These are phyloP conservation scores for Chlamydotis undulata DNA, from an alignment of 2,113 vertebrate genomes.

Conservation along the genomic window DNA sequence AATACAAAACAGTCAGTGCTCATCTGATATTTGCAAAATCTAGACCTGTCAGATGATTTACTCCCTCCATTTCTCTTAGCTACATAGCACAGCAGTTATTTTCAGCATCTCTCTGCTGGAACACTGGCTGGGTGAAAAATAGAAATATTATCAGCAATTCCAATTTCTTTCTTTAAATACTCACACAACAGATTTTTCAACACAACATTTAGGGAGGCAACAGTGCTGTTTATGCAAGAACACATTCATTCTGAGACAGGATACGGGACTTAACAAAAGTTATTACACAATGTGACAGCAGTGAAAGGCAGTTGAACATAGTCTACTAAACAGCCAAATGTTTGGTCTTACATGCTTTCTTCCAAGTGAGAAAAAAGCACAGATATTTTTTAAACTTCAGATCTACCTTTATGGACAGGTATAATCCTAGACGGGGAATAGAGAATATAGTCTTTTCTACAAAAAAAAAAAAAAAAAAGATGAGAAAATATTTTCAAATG, in stretches of 20 bases:
- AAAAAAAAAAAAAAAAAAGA: background rate
- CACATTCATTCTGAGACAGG: background rate
- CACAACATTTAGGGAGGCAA: background rate
- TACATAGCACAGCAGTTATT: background rate
- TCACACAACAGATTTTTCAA: background rate
- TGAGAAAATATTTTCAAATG: background rate
- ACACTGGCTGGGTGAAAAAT: background rate
- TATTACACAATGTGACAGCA: background rate
- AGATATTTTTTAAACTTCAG: background rate
- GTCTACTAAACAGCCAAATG: background rate
- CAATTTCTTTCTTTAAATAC: background rate
- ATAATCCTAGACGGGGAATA: background rate
- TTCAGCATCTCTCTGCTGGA: background rate
- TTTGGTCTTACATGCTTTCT: background rate
- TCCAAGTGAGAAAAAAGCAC: background rate
- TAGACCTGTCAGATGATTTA: background rate
- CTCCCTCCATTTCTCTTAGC: background rate
- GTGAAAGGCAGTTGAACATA: background rate
- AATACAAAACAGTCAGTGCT: background rate
- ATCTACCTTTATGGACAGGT: background rate
- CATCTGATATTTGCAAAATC: background rate
- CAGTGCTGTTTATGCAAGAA: background rate
- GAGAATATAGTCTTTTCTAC: background rate
- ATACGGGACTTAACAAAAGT: background rate
- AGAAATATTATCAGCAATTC: background rate